Evolutionary conservation across 2,888 invertebrate species (phyloP).

Genomic region (Chrysotoxum bicinctum): DNA sequence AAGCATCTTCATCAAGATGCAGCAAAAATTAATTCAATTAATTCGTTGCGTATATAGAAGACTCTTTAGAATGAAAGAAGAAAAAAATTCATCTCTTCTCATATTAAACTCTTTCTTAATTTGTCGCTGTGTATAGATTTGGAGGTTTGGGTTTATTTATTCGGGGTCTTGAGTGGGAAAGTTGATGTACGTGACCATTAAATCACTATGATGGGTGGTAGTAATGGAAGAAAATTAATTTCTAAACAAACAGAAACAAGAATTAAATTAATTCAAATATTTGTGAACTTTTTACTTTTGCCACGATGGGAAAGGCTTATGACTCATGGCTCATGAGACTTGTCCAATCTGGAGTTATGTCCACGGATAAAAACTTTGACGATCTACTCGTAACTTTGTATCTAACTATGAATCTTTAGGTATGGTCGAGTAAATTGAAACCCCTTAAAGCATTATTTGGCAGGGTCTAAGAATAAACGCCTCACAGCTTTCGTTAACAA

Average conservation of each 20-base stretch:
- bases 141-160: neutral
- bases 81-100: constrained; percentile 21
- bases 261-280: neutral
- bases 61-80: neutral
- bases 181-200: neutral
- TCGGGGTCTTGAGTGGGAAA: neutral
- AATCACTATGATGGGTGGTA: neutral
- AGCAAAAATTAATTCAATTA: constrained; percentile 71
- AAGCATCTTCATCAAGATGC: constrained; percentile 58
- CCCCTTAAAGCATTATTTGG: neutral
- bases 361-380: no score
- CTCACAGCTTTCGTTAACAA: neutral
- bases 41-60: constrained; percentile 37
- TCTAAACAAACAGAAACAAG: neutral
- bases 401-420: no score
- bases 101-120: neutral
- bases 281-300: neutral
- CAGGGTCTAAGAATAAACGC: neutral
- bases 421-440: no score
- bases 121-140: neutral
- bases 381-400: no score
- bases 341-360: neutral
- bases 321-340: neutral
- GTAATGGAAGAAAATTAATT: neutral
- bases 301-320: neutral